Conservation (phyloP, 1,140 invertebrate species). For the Sarcophaga bullata region DNA sequence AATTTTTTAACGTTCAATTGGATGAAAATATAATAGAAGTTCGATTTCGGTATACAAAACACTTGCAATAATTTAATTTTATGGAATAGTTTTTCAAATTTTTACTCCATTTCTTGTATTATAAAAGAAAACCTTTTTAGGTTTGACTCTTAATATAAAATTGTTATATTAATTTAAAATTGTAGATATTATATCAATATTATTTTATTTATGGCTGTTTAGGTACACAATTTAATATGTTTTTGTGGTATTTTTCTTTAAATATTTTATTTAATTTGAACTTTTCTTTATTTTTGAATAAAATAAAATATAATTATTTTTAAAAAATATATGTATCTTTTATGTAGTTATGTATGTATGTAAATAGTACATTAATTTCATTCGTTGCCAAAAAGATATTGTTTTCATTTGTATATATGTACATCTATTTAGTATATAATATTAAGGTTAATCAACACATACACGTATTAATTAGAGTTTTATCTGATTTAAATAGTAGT, state of each 20-base stretch:
- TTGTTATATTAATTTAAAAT: neutral
- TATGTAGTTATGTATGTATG: neutral
- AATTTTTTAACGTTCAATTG: too few relatives aligned
- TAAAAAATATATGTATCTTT: neutral
- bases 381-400: too few relatives aligned
- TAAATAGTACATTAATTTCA: neutral
- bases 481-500: too few relatives aligned
- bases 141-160: neutral
- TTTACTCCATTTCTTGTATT: neutral
- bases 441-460: too few relatives aligned
- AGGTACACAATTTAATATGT: constrained; percentile 24
- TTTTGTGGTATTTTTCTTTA: neutral
- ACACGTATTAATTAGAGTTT: too few relatives aligned
- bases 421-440: too few relatives aligned
- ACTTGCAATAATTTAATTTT: neutral
- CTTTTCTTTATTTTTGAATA: neutral
- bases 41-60: neutral
- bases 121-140: neutral
- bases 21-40: too few relatives aligned
- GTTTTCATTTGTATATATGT: too few relatives aligned
- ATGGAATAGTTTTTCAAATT: neutral
- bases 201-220: neutral
- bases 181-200: neutral
- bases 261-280: neutral
- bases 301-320: too few relatives aligned